Conservation (phyloP, 2,113 vertebrate species). For the Rhizomys pruinosus region DNA sequence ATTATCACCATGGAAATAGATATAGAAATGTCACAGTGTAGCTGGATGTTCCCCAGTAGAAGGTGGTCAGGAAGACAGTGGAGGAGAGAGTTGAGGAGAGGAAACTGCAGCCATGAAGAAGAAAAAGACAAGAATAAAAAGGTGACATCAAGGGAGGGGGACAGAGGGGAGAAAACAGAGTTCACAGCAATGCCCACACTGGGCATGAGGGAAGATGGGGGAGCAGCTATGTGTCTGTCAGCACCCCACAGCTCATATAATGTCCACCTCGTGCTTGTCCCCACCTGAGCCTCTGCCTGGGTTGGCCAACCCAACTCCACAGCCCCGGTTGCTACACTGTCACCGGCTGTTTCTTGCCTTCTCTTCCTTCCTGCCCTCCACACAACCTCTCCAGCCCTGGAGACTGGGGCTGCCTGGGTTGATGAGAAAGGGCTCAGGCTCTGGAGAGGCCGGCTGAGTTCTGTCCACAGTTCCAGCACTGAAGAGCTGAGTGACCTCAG, state of each 20-base stretch:
- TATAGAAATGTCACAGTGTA: background rate
- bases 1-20: fast-evolving
- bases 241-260: conserved; percentile 19
- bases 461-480: background rate
- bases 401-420: background rate
- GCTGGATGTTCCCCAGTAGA: background rate
- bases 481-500: conserved; percentile 38
- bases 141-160: background rate
- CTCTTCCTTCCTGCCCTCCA: conserved; percentile 39
- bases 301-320: background rate
- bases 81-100: background rate
- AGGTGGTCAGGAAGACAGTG: background rate
- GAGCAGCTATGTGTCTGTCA: conserved; percentile 55
- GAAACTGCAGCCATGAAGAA: background rate
- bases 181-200: background rate
- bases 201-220: background rate
- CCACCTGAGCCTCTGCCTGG: conserved; percentile 22
- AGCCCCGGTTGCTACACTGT: background rate
- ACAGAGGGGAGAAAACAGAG: background rate
- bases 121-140: conserved; percentile 1
- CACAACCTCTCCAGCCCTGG: background rate
- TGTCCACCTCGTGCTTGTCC: background rate
- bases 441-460: background rate
- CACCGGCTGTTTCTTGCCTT: conserved; percentile 62
- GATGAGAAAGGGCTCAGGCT: background rate